Conservation (phyloP, 1,140 invertebrate species). For the Pachypeltis micranthus region DNA sequence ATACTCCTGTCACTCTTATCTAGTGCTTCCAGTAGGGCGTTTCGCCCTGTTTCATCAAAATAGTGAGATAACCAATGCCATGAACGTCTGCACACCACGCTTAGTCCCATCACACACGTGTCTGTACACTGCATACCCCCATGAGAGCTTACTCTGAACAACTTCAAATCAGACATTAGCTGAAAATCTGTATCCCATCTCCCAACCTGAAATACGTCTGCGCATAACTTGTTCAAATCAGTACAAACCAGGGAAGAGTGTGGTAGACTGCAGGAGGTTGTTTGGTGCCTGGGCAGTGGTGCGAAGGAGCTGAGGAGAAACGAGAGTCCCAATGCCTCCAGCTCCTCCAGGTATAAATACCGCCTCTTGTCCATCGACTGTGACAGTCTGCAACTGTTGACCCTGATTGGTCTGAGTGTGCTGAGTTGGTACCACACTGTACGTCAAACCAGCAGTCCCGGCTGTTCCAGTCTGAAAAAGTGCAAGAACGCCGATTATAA, state of each 20-base stretch:
- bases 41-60: neutral
- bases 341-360: slow-evolving; percentile 44
- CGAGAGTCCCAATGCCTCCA: slow-evolving; percentile 32
- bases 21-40: too few species aligned
- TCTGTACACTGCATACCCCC: too few species aligned
- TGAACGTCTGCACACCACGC: slow-evolving; percentile 43
- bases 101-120: too few species aligned
- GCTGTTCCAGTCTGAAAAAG: slow-evolving; percentile 13
- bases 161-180: slow-evolving; percentile 4
- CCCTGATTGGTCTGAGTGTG: neutral
- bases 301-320: slow-evolving; percentile 50
- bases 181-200: too few species aligned
- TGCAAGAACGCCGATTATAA: too few species aligned
- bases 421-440: slow-evolving; percentile 41
- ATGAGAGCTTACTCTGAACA: too few species aligned
- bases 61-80: slow-evolving; percentile 37
- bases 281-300: slow-evolving; percentile 39
- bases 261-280: slow-evolving; percentile 43
- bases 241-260: slow-evolving; percentile 35
- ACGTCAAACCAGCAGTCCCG: slow-evolving; percentile 40
- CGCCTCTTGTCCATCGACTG: slow-evolving; percentile 84
- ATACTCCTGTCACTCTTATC: too few species aligned
- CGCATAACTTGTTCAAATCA: too few species aligned
- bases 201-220: too few species aligned
- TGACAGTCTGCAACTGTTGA: slow-evolving; percentile 71